Evolutionary conservation across 1,140 invertebrate genomes (phyloP), one percentile per base, ranked within the genome.

Genomic region (Pachyrhynchus sulphureomaculatus): DNA sequence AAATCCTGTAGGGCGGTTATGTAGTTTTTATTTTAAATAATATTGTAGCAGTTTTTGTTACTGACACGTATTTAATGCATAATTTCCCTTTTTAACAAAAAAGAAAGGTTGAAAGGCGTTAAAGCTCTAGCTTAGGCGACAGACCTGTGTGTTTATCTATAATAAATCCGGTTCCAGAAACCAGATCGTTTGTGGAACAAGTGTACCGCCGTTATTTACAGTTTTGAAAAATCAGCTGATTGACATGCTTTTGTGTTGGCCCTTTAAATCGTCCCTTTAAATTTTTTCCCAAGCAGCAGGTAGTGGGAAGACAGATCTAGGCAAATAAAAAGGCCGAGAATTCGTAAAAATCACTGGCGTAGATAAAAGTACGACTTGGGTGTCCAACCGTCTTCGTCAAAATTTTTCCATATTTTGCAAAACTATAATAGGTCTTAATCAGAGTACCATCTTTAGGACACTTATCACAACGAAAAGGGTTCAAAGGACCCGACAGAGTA

Each of bases 221-320:
- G 53, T 56, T 56, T 56, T 56, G 6, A 56, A 45, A 56, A 56
- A 56, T 56, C 53, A 56, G 53, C 53, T 56, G 53, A 56, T 45
- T 44, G 39, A 56, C 39, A 41, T 13, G 10, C 29, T 32, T 56
- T 44, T 44, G 34, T 54, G 24, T 48, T 36, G 20, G 51, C 51
- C 51, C 51, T 54, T 54, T 54, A 53, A 53, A 53, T 33, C 15
- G 53, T n/a, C 39, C 53, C 39, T 55, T 55, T 55, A 56, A 56
- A 56, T 54, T 54, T 26, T 48, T 54, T 54, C 52, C 52, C 52
- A 54, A 41, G 52, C 15, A 36, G 23, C 52, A 54, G 52, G 52
- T 54, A 54, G 52, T 54, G 52, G 52, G 52, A 41, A 33, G 52
- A 12, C 42, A 39, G 45, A 49, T 20, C 3, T 37, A 24, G 18